Conservation (phyloP, 2,888 invertebrate genomes). For the Petrolisthes manimaculis region DNA sequence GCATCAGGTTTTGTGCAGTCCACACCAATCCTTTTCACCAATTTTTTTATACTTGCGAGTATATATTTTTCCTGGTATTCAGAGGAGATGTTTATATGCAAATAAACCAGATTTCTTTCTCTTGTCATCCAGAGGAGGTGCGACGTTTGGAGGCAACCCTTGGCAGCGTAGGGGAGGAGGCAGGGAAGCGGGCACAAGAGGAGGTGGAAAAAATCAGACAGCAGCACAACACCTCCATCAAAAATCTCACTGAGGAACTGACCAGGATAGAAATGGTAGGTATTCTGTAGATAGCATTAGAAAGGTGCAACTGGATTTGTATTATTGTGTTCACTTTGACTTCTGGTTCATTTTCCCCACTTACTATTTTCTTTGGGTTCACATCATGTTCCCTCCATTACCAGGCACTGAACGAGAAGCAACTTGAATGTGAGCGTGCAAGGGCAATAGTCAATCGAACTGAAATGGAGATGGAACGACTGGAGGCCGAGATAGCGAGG, state of each 20-base stretch:
- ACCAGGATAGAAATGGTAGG: conserved; percentile 46
- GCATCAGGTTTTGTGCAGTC: too few species aligned
- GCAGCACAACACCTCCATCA: conserved; percentile 42
- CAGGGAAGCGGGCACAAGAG: conserved; percentile 38
- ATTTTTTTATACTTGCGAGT: too few species aligned
- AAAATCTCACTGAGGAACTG: conserved; percentile 45
- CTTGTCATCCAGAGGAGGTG: conserved; percentile 42
- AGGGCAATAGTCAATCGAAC: background rate
- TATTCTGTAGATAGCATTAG: too few species aligned
- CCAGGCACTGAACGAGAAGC: conserved; percentile 46
- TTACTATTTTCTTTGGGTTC: too few species aligned
- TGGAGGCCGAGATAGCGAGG: conserved; percentile 20
- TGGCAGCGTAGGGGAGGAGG: conserved; percentile 34
- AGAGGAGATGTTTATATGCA: too few species aligned
- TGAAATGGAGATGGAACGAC: conserved; percentile 8
- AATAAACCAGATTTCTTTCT: too few species aligned
- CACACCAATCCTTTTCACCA: too few species aligned
- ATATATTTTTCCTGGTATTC: too few species aligned
- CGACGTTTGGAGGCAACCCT: conserved; percentile 42
- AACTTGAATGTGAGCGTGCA: conserved; percentile 32
- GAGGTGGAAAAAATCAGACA: conserved; percentile 44
- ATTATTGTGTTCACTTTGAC: too few species aligned
- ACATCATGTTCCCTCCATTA: too few species aligned
- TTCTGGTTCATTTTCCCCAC: too few species aligned
- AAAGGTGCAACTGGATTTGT: too few species aligned